Evolutionary conservation across 2,113 vertebrate genomes (phyloP).

Genomic region (Meriones unguiculatus): DNA sequence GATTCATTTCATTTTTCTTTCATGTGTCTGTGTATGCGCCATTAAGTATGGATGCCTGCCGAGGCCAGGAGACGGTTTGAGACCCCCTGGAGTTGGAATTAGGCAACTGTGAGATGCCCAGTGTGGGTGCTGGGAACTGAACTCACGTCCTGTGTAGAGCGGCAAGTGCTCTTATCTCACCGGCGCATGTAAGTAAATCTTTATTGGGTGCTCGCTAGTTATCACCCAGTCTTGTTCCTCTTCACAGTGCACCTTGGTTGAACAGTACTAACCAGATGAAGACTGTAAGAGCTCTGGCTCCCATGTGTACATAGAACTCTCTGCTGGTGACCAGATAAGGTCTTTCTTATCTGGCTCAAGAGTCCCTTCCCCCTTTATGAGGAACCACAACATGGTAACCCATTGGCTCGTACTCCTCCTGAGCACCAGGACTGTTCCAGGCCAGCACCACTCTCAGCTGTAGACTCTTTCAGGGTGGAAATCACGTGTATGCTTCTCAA

Average conservation of each 20-base stretch:
- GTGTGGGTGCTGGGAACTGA: too few relatives aligned
- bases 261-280: background rate
- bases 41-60: background rate
- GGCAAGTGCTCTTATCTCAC: background rate
- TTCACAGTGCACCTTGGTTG: background rate
- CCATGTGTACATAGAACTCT: background rate
- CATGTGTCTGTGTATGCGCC: background rate
- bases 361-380: background rate
- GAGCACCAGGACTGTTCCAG: background rate
- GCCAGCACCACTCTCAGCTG: fast-evolving
- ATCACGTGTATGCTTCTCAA: background rate
- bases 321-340: background rate
- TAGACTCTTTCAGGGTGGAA: background rate
- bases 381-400: background rate
- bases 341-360: background rate
- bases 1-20: background rate
- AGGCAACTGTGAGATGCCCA: background rate
- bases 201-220: background rate
- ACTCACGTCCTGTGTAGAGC: background rate
- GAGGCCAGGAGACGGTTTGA: background rate
- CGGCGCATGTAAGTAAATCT: too few relatives aligned
- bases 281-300: background rate
- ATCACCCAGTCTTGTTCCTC: background rate
- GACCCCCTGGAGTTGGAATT: background rate
- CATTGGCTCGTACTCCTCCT: background rate